Evolutionary conservation across 2,888 invertebrate species (phyloP).

Genomic region (Chaetogeoica ovagalla): DNA sequence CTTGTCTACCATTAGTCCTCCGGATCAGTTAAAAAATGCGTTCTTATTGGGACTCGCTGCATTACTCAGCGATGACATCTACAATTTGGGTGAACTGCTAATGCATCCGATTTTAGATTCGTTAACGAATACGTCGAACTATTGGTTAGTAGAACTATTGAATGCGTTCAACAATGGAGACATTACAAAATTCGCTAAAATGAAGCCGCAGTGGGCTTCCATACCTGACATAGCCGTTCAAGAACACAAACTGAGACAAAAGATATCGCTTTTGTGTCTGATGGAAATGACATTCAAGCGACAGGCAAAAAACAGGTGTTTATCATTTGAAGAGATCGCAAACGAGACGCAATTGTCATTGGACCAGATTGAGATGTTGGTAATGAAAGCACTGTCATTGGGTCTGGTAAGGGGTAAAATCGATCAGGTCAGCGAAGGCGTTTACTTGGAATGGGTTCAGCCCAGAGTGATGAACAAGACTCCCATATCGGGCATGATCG

Average conservation of each 20-base stretch:
- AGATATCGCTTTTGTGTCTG: slow-evolving; percentile 91
- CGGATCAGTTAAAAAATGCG: slow-evolving; percentile 76
- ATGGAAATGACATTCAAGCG: slow-evolving; percentile 74
- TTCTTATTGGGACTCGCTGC: slow-evolving; percentile 92
- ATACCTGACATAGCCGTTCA: slow-evolving; percentile 83
- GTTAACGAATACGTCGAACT: slow-evolving; percentile 76
- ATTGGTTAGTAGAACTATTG: slow-evolving; percentile 86
- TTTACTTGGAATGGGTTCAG: slow-evolving; percentile 84
- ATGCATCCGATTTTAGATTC: slow-evolving; percentile 92
- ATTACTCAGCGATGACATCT: slow-evolving; percentile 89
- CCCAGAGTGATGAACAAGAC: slow-evolving; percentile 74
- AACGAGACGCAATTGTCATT: slow-evolving; percentile 79
- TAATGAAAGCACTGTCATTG: slow-evolving; percentile 96
- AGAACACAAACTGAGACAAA: slow-evolving; percentile 81
- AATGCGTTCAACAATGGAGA: slow-evolving; percentile 86
- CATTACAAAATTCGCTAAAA: slow-evolving; percentile 72
- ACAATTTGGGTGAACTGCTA: slow-evolving; percentile 94
- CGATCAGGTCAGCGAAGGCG: slow-evolving; percentile 81
- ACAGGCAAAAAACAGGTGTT: slow-evolving; percentile 56
- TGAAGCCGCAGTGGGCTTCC: slow-evolving; percentile 75
- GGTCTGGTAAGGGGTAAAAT: slow-evolving; percentile 92
- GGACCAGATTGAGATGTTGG: slow-evolving; percentile 88
- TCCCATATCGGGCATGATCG: slow-evolving; percentile 71
- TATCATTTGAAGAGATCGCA: slow-evolving; percentile 90
- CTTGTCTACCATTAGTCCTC: slow-evolving; percentile 67